Base-by-base conservation (phyloP, 53 echinoderm and acorn worm species). In the Stichopus horrens region DNA sequence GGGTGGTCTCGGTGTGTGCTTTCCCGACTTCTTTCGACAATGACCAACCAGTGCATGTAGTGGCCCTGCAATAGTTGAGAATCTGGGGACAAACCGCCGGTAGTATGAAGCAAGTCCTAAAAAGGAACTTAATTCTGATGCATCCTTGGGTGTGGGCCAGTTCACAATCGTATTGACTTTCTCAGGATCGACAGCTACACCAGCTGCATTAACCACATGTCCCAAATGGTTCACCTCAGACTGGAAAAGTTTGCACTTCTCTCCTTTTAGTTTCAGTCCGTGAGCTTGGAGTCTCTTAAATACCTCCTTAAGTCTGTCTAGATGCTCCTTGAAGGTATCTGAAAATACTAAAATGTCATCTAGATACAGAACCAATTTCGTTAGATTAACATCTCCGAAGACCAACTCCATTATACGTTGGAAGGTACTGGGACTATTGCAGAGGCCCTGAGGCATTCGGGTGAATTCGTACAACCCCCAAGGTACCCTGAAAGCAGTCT, bases 321-420 rank as follows among this genome's bases (percentile, higher is more conserved):
- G 52, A 51, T 94, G 94, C 6, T 94, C 94, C 5, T 94, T 88
- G 73, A 94, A 85, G 18, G 88, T 90, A 13, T 13, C 58, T 7
- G 94, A 92, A 58, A 87, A 94, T 0, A 94, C 88, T 52, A 94
- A 51, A 6, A 92, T 91, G 86, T 94, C 94, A 66, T 92, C 93
- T 10, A 92, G 51, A 54, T 92, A 92, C 73, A 90, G 51, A 3
- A 90, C 80, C 16, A 92, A 53, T 57, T 91, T 52, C 55, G 56
- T 75, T 14, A 90, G 21, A 60, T 92, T 94, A 16, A 94, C 21
- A 67, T 94, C 94, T 37, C 92, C 86, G 20, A 94, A 92, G 10
- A 92, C 90, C 14, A 22, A 5, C n/a, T 94, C 94, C 89, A 94
- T 91, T 3, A 88, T 74, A 11, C 91, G 66, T 65, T 94, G 90